Conservation (phyloP, 2,888 invertebrate genomes). For the Tipula confusa region DNA sequence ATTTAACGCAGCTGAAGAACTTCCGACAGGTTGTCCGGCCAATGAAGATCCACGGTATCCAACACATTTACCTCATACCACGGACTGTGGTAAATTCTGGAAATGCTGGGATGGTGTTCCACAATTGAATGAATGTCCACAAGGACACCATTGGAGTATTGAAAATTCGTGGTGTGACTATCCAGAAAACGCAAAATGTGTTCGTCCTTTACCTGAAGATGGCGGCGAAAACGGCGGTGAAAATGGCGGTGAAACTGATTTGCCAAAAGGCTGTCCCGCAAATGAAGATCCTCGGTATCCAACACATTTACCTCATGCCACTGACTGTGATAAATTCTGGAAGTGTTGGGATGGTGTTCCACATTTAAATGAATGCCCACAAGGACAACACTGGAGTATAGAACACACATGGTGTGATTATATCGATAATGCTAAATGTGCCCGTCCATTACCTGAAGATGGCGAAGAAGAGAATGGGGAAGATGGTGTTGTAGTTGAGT, state of each 20-base stretch:
- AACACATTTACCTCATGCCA: background rate
- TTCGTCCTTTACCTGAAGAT: background rate
- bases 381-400: slow-evolving; percentile 15
- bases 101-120: slow-evolving; percentile 32
- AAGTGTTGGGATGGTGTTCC: background rate
- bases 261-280: background rate
- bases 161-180: slow-evolving; percentile 29
- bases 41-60: background rate
- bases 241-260: background rate
- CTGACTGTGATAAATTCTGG: background rate
- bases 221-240: background rate
- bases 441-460: background rate
- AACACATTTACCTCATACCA: slow-evolving; percentile 31
- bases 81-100: slow-evolving; percentile 34
- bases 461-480: background rate
- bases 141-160: slow-evolving; percentile 33
- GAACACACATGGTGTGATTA: slow-evolving; percentile 20
- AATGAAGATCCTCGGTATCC: background rate
- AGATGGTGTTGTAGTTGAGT: background rate
- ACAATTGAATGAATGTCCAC: slow-evolving; percentile 31
- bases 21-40: background rate
- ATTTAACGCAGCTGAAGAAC: background rate
- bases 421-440: background rate
- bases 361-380: background rate
- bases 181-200: slow-evolving; percentile 29